Conservation (phyloP, 2,113 vertebrate species). For the Coryphaenoides rupestris region DNA sequence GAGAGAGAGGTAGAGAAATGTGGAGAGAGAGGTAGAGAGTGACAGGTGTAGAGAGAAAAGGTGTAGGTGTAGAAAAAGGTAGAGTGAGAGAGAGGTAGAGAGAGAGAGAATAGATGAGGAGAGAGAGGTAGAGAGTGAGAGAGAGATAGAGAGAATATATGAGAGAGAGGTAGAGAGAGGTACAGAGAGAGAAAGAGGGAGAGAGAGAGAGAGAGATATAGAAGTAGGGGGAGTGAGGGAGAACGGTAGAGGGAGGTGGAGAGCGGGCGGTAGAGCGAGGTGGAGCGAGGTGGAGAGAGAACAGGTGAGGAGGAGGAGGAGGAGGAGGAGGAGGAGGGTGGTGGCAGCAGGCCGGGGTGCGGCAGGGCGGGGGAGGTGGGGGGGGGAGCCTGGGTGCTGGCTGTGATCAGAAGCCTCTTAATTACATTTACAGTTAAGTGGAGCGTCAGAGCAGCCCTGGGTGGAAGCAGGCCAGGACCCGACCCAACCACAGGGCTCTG, state of each 20-base stretch:
- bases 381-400: constrained; percentile 35
- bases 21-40: constrained; percentile 17
- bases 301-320: too few species aligned
- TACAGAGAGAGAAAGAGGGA: too few species aligned
- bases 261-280: background rate
- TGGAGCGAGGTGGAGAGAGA: background rate
- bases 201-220: too few species aligned
- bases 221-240: too few species aligned
- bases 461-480: too few species aligned
- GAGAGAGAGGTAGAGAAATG: constrained; percentile 27
- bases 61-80: too few species aligned
- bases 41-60: too few species aligned
- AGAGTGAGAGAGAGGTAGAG: too few species aligned
- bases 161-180: too few species aligned
- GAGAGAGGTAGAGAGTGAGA: too few species aligned
- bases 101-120: too few species aligned
- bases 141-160: too few species aligned
- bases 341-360: background rate
- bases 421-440: constrained; percentile 71
- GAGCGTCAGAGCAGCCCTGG: constrained; percentile 47
- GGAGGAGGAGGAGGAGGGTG: background rate
- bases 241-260: background rate
- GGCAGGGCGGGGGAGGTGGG: constrained; percentile 1
- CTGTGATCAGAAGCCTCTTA: constrained; percentile 65
- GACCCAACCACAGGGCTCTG: constrained; percentile 14